These are phyloP conservation scores for Patella vulgata DNA, from an alignment of 1,140 invertebrate species.

Conservation along the genomic window DNA sequence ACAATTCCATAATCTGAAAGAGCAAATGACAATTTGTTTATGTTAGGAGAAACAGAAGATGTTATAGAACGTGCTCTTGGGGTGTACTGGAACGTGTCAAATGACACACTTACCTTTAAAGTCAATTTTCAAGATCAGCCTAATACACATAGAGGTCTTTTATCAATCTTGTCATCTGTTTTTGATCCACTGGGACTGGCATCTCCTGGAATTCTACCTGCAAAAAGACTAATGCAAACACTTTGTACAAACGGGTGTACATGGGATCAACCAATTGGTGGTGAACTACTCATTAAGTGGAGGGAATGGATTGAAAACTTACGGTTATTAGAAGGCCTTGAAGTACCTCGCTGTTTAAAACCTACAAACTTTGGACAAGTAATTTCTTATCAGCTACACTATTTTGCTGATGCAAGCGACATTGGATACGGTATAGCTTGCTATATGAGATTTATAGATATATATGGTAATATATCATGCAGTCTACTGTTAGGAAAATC, in stretches of 20 bases:
- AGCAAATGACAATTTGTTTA: constrained; percentile 23
- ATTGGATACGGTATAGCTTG: constrained; percentile 37
- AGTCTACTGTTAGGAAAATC: constrained; percentile 37
- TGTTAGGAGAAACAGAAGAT: constrained; percentile 30
- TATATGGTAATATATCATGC: constrained; percentile 19
- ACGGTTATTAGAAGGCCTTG: constrained; percentile 2
- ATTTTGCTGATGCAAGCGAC: constrained; percentile 44
- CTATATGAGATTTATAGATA: constrained; percentile 29
- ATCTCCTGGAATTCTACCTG: constrained; percentile 28
- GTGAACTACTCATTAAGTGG: constrained; percentile 11
- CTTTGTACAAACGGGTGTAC: constrained; percentile 24
- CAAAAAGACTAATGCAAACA: constrained; percentile 38
- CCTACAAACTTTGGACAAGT: constrained; percentile 29
- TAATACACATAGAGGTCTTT: constrained; percentile 27
- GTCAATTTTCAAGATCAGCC: constrained; percentile 25
- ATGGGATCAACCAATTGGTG: constrained; percentile 28
- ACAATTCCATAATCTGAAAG: constrained; percentile 15
- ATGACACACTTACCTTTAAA: constrained; percentile 34
- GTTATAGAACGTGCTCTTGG: constrained; percentile 39
- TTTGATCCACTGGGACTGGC: constrained; percentile 46
- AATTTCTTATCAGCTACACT: constrained; percentile 17
- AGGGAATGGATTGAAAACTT: constrained; percentile 23
- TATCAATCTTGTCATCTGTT: constrained; percentile 39
- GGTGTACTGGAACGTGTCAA: constrained; percentile 34
- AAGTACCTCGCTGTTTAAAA: constrained; percentile 20